Conservation (phyloP, 2,797 vertebrate species). For the Poecilia velifera region DNA sequence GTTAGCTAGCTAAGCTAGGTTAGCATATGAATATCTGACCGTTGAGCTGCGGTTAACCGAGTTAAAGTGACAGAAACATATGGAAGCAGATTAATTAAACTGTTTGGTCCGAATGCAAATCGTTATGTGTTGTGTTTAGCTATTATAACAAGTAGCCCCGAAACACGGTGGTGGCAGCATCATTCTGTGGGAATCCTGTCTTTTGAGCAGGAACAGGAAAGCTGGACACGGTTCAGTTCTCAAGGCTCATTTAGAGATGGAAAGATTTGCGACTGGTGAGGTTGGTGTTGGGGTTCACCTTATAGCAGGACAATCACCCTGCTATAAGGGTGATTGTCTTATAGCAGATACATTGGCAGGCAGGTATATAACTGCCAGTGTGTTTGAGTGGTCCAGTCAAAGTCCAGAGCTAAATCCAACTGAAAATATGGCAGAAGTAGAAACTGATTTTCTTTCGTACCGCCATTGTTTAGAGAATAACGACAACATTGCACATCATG, state of each 20-base stretch:
- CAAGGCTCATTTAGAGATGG: not conserved
- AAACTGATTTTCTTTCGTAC: not conserved
- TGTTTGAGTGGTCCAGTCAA: not conserved
- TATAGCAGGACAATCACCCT: not conserved
- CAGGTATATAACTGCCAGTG: not conserved
- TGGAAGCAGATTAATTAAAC: not conserved
- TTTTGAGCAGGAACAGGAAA: not conserved
- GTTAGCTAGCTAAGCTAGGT: slow-evolving; percentile 18
- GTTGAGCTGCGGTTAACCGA: not conserved
- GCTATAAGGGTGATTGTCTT: too few relatives aligned
- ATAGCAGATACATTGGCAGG: not conserved
- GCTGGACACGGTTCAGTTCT: not conserved
- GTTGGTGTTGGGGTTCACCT: not conserved
- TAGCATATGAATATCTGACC: slow-evolving; percentile 13
- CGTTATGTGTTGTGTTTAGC: not conserved
- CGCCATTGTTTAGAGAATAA: not conserved
- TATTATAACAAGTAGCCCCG: not conserved
- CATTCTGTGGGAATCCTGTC: not conserved
- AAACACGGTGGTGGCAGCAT: slow-evolving; percentile 2
- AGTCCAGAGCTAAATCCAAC: not conserved
- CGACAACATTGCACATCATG: not conserved
- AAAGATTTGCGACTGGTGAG: not conserved
- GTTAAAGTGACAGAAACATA: not conserved
- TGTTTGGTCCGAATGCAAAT: not conserved
- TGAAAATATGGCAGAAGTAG: not conserved